Base-by-base conservation (phyloP, 2,113 vertebrate species). In the Acanthochromis polyacanthus region DNA sequence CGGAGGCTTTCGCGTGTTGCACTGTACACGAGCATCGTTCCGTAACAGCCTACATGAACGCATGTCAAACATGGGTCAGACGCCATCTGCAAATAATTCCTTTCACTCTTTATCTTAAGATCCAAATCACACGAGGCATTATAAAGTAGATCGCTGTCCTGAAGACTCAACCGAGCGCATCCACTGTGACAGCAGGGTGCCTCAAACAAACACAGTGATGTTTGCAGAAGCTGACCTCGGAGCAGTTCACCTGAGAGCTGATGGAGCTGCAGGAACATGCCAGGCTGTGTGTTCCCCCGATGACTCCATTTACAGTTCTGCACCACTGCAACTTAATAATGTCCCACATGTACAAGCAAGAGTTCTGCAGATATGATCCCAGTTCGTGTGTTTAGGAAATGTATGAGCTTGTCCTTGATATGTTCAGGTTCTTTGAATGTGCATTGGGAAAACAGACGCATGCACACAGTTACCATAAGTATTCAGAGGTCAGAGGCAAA, bases 271-370 rank as follows among this genome's bases (percentile, higher is more conserved):
- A n/a, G 0, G 10, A 60, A 55, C 81, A 65, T 19, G 9, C 12
- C 38, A 67, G 56, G n/a, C 11, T 71, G 19, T 65, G 62, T n/a
- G 70, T 23, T n/a, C 25, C 61, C n/a, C 51, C 23, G 51, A 2
- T 2, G 15, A 7, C n/a, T 52, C 25, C 14, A 20, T 68, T 56
- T 61, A 23, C 38, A n/a, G 58, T 77, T 91, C 73, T 61, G 75
- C 72, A 16, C 64, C 62, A 60, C 3, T 76, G 69, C 48, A 17
- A 14, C 5, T 74, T 40, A 82, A 68, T 63, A 25, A 50, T 6
- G 38, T 51, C 10, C 22, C 5, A 43, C 4, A 22, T 62, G 46
- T 46, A 22, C 16, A 28, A 20, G n/a, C 23, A 6, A 19, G 23
- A 10, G 19, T 40, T 17, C 1, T 1, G 3, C 17, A 17, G 22